Base-by-base conservation (phyloP, 1,140 invertebrate species). In the Plodia interpunctella region DNA sequence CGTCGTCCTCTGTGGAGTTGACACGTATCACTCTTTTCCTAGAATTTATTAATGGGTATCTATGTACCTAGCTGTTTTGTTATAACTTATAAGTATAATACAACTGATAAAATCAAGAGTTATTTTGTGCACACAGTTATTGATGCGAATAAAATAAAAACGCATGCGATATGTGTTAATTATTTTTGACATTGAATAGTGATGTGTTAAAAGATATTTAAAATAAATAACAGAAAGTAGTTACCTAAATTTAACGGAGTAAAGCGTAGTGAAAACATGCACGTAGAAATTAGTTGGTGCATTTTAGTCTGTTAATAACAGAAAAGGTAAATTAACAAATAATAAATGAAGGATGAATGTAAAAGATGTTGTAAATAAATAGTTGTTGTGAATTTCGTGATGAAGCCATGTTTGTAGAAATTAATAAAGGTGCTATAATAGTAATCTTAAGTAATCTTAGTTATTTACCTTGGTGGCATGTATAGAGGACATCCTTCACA, bases 401-500 rank as follows among this genome's bases (percentile, higher is more conserved):
- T 44, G 5, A 44, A 44, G 38, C 38, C 3, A 17, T 44, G 38
- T 44, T 44, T 17, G 30, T 10, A 32, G 21, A 25, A 10, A 32
- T 1, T 32, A 28, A 28, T 28, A 9, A 5, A 32, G 4, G 30
- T 32, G 10, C 6, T 32, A 28, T 10, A 10, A 6, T 32, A 10
- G 30, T 32, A 5, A 32, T 3, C 9, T 6, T 32, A 25, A 13
- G 2, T 35, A 1, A 49, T 5, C 5, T 2, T 49, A 49, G 2
- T 25, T 54, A 67, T 66, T 91, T 90, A 92, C 91, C 92, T 92
- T n/a, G 94, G 92, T 52, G 93, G 93, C 87, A 94, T 93, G 68
- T 96, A 96, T 55, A 95, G 91, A 2, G 95, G 95, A 87, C 96
- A 97, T 65, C 93, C 93, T 67, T 94, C 92, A 77, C 95, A 96